Conservation (phyloP, 2,888 invertebrate genomes). For the Morpho helenor region DNA sequence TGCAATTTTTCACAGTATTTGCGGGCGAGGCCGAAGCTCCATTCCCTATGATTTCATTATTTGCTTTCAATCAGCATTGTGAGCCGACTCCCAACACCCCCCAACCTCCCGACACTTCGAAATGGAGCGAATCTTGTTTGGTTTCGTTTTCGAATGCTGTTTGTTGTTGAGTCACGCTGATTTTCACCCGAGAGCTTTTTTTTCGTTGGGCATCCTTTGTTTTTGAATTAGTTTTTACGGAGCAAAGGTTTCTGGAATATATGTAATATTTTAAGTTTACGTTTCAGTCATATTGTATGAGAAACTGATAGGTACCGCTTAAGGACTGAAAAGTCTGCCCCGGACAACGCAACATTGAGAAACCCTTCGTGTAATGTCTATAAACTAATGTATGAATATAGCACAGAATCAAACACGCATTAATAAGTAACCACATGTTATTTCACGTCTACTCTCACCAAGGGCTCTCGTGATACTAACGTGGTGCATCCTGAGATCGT, state of each 20-base stretch:
- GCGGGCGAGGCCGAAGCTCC: constrained; percentile 51
- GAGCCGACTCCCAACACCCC: constrained; percentile 43
- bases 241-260: neutral
- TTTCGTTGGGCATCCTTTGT: constrained; percentile 12
- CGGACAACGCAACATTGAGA: too few relatives aligned
- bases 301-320: too few relatives aligned
- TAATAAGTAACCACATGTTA: too few relatives aligned
- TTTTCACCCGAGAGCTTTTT: constrained; percentile 37
- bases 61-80: constrained; percentile 78
- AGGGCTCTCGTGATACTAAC: too few relatives aligned
- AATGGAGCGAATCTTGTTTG: constrained; percentile 70
- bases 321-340: too few relatives aligned
- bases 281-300: too few relatives aligned
- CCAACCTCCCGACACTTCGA: constrained; percentile 38
- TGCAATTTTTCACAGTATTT: constrained; percentile 74
- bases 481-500: too few relatives aligned
- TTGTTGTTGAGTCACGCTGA: constrained; percentile 65
- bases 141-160: constrained; percentile 73
- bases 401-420: too few relatives aligned
- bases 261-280: too few relatives aligned
- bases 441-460: too few relatives aligned
- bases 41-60: constrained; percentile 76
- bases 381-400: too few relatives aligned
- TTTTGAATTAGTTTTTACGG: neutral
- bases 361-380: too few relatives aligned